Conservation (phyloP, 2,888 invertebrate species). For the Altica lythri region DNA sequence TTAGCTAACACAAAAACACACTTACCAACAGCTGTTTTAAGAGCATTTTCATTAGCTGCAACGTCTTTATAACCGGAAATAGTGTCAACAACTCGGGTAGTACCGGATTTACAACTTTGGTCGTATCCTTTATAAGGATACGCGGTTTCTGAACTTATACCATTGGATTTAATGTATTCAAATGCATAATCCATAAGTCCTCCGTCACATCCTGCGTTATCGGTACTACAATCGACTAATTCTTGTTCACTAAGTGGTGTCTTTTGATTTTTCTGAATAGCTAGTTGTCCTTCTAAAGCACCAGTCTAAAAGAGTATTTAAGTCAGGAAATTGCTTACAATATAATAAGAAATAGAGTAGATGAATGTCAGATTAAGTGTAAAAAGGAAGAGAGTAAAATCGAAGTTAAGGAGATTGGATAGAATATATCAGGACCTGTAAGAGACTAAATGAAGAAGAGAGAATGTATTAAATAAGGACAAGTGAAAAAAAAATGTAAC, state of each 20-base stretch:
- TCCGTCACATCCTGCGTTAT: constrained; percentile 88
- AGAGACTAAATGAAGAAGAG: too few relatives aligned
- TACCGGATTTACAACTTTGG: constrained; percentile 71
- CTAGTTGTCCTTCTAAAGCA: background rate
- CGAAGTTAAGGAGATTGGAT: too few relatives aligned
- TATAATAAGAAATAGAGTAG: background rate
- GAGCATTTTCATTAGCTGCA: background rate
- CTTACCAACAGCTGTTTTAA: constrained; percentile 15
- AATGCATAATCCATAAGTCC: constrained; percentile 83
- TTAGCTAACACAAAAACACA: background rate
- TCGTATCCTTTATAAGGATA: constrained; percentile 85
- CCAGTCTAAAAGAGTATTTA: background rate
- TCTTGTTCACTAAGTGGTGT: constrained; percentile 87
- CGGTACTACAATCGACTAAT: constrained; percentile 77
- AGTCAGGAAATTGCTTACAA: background rate
- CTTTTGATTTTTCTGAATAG: background rate
- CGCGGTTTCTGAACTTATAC: constrained; percentile 80
- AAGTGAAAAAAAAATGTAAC: too few relatives aligned
- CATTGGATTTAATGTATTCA: constrained; percentile 78
- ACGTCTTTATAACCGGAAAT: background rate
- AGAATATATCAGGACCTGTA: too few relatives aligned
- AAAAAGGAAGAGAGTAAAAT: too few relatives aligned
- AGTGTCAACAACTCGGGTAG: background rate
- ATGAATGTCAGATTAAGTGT: background rate
- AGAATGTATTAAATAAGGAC: too few relatives aligned